Evolutionary conservation across 2,797 vertebrate genomes (phyloP), one percentile per base, ranked within the genome.

Genomic region (Nyctibius grandis): DNA sequence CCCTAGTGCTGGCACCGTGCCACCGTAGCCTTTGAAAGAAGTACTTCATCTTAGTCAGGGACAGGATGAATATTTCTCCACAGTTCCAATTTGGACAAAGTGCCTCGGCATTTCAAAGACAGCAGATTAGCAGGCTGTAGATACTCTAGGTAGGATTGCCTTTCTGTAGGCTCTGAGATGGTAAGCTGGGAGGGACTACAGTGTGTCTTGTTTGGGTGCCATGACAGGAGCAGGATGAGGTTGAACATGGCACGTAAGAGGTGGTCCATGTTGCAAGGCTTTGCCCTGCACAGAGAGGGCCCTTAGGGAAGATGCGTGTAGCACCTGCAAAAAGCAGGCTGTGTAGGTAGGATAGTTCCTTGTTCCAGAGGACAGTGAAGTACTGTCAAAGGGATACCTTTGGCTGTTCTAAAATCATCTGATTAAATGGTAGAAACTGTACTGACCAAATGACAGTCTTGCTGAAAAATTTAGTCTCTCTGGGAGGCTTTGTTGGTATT

Each of bases 41-140:
- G 98, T 98, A 98, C 98, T 99, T 99, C 98, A 98, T 99, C 99
- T 99, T 98, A 98, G 99, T 99, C 99, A 98, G 96, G 98, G 98
- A 97, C 98, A 98, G 98, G 98, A 99, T 98, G 98, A 99, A 98
- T 98, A 98, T 98, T 98, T 98, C 98, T 97, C 97, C 98, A 98
- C 98, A 97, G 96, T 98, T 99, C 98, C 99, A 99, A 99, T 99
- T n/a, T 99, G 99, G 98, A 99, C 98, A 98, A 98, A 99, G 98
- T 98, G 98, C 98, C 98, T 99, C 96, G 94, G 98, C 97, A 92
- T 98, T 98, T 98, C 98, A 95, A 98, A 98, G 97, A 95, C 95
- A 98, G 98, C 98, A 97, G 97, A 98, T 98, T 93, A 98, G 98
- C 94, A 95, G 97, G 95, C 97, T 96, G 95, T 85, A 81, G 97